Percentiles rank a stretch among this genome's conserved stretches.
Conservation (phyloP, 2,113 vertebrate species). For the Barbus barbus region DNA sequence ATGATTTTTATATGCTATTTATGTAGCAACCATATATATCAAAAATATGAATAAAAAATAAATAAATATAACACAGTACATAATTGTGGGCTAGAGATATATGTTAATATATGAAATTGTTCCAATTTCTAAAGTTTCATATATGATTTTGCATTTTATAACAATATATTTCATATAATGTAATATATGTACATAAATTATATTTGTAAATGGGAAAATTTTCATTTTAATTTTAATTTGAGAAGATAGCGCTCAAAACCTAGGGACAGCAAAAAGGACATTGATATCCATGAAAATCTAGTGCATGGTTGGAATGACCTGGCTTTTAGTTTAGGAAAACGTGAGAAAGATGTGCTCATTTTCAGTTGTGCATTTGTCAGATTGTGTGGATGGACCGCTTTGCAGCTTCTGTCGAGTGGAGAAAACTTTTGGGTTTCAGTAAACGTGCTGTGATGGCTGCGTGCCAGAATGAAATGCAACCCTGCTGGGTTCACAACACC, state of each 20-base stretch:
- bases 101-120: no score
- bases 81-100: no score
- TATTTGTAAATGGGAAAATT: no score
- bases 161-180: no score
- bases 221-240: no score
- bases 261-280: background rate
- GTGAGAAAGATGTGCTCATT: slow-evolving; percentile 1
- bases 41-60: no score
- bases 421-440: slow-evolving; percentile 45
- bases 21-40: no score
- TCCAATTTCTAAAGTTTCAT: no score
- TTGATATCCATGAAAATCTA: background rate
- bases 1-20: no score
- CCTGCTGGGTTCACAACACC: slow-evolving; percentile 50
- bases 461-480: slow-evolving; percentile 56
- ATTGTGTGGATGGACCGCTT: slow-evolving; percentile 49
- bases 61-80: no score
- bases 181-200: no score
- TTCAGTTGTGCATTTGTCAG: background rate
- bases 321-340: background rate
- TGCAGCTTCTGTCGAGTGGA: slow-evolving; percentile 26
- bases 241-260: background rate
- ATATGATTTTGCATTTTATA: no score
- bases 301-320: background rate
- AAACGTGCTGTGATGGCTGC: slow-evolving; percentile 47